These are phyloP conservation scores for Prosapia bicincta DNA, from an alignment of 2,888 invertebrate species.

Conservation along the genomic window DNA sequence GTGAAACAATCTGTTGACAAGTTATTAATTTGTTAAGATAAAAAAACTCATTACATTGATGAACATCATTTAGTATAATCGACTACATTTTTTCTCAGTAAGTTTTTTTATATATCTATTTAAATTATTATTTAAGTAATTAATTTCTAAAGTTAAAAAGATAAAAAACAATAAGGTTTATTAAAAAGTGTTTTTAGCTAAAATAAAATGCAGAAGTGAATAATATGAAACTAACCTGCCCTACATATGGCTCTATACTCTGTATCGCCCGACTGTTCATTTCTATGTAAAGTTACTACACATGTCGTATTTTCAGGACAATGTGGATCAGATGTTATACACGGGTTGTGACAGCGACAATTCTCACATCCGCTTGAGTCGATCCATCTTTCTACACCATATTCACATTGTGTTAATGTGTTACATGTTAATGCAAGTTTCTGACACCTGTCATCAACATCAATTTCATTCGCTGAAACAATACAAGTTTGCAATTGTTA, in stretches of 20 bases:
- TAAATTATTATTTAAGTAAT: no score
- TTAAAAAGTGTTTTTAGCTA: no score
- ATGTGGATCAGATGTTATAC: slow-evolving; percentile 50
- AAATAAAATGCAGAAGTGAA: no score
- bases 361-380: slow-evolving; percentile 62
- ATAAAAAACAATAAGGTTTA: no score
- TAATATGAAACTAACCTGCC: slow-evolving; percentile 53
- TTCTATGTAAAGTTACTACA: slow-evolving; percentile 57
- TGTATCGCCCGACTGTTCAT: slow-evolving; percentile 42
- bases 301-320: slow-evolving; percentile 68
- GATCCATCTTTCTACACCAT: slow-evolving; percentile 63
- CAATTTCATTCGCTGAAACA: slow-evolving; percentile 46
- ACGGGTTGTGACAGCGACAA: slow-evolving; percentile 75
- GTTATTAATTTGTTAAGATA: no score
- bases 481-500: not conserved
- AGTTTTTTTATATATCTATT: no score
- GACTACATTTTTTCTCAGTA: no score
- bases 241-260: slow-evolving; percentile 62
- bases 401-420: slow-evolving; percentile 60
- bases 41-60: no score
- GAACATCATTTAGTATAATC: no score
- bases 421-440: slow-evolving; percentile 60
- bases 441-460: slow-evolving; percentile 42
- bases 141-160: no score
- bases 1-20: no score